A percentile compares a stretch with the other conserved stretches of the same genome.
These are phyloP conservation scores for Lagodon rhomboides DNA, from an alignment of 2,797 vertebrate genomes.

Conservation along the genomic window DNA sequence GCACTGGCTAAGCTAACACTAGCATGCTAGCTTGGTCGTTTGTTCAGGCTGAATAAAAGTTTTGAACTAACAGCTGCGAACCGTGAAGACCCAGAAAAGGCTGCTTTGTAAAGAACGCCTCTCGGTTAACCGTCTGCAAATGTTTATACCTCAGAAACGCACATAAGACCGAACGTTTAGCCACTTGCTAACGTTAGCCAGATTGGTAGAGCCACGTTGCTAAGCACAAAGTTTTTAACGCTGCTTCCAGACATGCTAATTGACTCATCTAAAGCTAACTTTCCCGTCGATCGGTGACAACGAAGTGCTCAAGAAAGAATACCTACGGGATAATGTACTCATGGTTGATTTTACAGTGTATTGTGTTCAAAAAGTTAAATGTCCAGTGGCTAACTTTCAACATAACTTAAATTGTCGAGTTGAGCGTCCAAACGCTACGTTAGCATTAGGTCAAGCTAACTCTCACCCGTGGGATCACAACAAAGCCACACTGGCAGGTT, in stretches of 20 bases:
- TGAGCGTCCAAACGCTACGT: background rate
- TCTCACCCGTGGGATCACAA: background rate
- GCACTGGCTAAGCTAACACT: slow-evolving; percentile 46
- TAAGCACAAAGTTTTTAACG: slow-evolving; percentile 51
- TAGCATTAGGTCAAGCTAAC: slow-evolving; percentile 5
- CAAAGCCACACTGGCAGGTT: background rate
- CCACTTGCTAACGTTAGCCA: background rate
- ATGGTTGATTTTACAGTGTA: background rate
- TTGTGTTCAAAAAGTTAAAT: background rate
- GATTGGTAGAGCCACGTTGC: slow-evolving; percentile 61
- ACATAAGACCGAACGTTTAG: too few relatives aligned
- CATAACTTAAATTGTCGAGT: background rate
- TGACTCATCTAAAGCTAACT: slow-evolving; percentile 1
- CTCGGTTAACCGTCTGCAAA: background rate
- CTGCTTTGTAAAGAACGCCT: background rate
- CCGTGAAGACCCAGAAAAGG: accelerated
- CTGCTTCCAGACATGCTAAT: background rate
- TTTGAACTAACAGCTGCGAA: background rate
- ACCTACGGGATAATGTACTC: accelerated
- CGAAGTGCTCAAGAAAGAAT: background rate
- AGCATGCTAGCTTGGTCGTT: slow-evolving; percentile 30
- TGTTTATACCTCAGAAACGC: too few relatives aligned
- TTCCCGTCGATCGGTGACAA: background rate
- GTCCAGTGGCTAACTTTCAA: background rate
- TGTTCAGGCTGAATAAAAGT: background rate